These are phyloP conservation scores for Ia io DNA, from an alignment of 2,113 vertebrate genomes.

Conservation along the genomic window DNA sequence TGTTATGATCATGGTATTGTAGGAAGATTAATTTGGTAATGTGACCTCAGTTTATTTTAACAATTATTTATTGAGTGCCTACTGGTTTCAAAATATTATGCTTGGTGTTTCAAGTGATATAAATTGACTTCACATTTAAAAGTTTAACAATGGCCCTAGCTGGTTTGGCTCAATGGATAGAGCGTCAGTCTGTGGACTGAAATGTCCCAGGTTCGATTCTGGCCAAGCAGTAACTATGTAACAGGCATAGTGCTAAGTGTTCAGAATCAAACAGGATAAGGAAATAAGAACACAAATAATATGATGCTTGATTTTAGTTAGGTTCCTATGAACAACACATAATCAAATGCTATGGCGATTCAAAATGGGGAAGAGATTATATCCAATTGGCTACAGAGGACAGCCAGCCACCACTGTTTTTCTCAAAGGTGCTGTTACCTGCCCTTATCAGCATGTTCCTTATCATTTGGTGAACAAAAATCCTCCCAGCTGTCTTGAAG, in stretches of 20 bases:
- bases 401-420: neutral
- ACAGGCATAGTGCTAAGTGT: neutral
- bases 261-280: neutral
- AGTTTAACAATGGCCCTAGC: neutral
- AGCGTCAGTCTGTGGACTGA: no score
- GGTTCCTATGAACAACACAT: neutral
- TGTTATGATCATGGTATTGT: neutral
- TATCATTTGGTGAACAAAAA: neutral
- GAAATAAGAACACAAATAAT: neutral
- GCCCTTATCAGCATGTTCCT: neutral
- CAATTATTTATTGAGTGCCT: neutral
- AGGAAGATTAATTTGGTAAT: neutral
- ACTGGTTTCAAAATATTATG: neutral
- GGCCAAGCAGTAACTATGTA: no score
- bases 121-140: neutral
- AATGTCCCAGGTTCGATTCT: no score
- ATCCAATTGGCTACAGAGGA: neutral
- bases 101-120: neutral
- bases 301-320: neutral
- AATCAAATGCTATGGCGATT: neutral
- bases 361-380: neutral
- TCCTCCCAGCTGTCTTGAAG: neutral
- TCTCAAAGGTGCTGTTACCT: neutral
- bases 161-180: no score
- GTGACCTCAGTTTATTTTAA: neutral